A percentile compares a stretch with the other conserved stretches of the same genome.
These are phyloP conservation scores for Phyllotis vaccarum DNA, from an alignment of 2,797 vertebrate genomes.

Conservation along the genomic window DNA sequence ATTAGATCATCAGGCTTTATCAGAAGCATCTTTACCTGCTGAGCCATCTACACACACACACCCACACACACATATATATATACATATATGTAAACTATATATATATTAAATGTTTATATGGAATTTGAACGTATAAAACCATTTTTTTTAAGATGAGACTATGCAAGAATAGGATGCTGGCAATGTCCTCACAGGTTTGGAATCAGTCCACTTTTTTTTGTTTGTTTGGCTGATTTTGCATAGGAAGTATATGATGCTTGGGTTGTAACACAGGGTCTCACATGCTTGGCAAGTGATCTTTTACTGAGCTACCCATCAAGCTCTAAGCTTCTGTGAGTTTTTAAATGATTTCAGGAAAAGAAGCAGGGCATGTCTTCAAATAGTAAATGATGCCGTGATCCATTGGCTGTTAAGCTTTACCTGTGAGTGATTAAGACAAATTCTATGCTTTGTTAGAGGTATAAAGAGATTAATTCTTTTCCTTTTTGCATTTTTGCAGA, in stretches of 20 bases:
- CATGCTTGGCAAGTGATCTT: neutral
- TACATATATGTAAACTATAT: too few relatives aligned
- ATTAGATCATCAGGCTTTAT: neutral
- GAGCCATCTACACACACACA: too few relatives aligned
- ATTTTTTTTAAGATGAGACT: neutral
- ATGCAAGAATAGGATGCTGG: neutral
- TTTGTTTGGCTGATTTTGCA: neutral
- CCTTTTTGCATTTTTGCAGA: neutral
- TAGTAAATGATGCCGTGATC: neutral
- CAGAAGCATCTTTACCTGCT: neutral
- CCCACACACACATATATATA: too few relatives aligned
- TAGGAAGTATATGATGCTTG: too few relatives aligned
- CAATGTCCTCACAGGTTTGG: neutral
- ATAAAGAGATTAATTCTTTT: neutral
- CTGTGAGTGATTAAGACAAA: neutral
- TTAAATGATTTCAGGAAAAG: neutral
- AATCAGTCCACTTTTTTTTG: neutral
- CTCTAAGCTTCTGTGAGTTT: neutral
- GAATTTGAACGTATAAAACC: neutral
- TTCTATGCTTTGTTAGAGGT: neutral
- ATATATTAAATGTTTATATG: too few relatives aligned
- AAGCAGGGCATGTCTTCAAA: neutral
- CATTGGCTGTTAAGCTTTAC: neutral
- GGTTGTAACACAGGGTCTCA: neutral
- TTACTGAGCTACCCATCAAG: neutral